Evolutionary conservation across 2,888 invertebrate genomes (phyloP).

Genomic region (Microctonus aethiopoides): DNA sequence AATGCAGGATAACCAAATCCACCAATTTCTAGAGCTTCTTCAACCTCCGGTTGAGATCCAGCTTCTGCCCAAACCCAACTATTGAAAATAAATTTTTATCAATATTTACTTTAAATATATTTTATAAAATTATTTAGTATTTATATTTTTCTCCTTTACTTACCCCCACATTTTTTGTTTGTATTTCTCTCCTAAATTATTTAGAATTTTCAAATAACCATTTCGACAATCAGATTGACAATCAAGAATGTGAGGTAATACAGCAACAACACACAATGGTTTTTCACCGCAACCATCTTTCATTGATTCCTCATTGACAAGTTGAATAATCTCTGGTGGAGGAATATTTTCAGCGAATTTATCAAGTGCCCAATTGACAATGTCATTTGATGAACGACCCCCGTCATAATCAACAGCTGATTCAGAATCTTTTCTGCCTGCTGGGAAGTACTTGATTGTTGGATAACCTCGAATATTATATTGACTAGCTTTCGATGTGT

Average conservation of each 20-base stretch:
- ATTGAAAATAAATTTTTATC: conserved; percentile 13
- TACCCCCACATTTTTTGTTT: conserved; percentile 96
- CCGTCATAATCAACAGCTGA: conserved; percentile 90
- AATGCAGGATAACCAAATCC: conserved; percentile 99
- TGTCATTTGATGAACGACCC: conserved; percentile 89
- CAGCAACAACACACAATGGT: conserved; percentile 90
- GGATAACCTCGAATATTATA: conserved; percentile 95
- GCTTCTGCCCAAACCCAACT: conserved; percentile 97
- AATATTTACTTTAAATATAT: neutral
- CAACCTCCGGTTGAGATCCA: conserved; percentile 83
- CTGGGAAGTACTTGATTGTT: conserved; percentile 91
- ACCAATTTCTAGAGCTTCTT: conserved; percentile 92
- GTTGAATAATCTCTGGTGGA: conserved; percentile 86
- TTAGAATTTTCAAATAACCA: conserved; percentile 81
- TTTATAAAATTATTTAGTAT: neutral
- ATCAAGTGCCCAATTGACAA: conserved; percentile 89
- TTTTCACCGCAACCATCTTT: conserved; percentile 84
- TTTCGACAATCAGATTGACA: conserved; percentile 94
- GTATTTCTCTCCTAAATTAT: conserved; percentile 85
- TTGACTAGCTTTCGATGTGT: conserved; percentile 82
- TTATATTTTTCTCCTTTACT: conserved; percentile 53
- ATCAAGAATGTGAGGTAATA: conserved; percentile 95
- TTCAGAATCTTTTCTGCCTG: conserved; percentile 77
- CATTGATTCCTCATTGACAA: conserved; percentile 73
- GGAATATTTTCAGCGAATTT: conserved; percentile 88